These are phyloP conservation scores for Cataglyphis albicans DNA, from an alignment of 2,888 invertebrate species.

Conservation along the genomic window DNA sequence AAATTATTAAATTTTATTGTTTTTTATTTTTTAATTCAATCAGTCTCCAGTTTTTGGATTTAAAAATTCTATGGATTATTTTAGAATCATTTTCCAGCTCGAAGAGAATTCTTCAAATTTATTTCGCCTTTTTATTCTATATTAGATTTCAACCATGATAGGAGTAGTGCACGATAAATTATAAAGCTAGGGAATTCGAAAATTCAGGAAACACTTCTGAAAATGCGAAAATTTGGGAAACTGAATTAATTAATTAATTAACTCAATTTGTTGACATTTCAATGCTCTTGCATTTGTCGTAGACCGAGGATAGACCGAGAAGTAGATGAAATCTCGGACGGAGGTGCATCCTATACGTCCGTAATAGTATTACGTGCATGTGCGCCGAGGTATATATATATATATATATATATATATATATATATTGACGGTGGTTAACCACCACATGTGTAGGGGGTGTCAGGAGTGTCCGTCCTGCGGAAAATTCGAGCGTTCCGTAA, in stretches of 20 bases:
- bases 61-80: not conserved
- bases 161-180: not conserved
- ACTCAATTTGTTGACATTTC: not conserved
- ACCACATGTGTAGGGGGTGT: not conserved
- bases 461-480: slow-evolving; percentile 27
- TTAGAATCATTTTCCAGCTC: not conserved
- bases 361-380: slow-evolving; percentile 33
- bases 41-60: not conserved
- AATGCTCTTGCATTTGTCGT: not conserved
- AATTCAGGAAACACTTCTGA: not conserved
- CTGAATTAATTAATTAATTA: not conserved
- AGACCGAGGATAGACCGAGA: slow-evolving; percentile 21
- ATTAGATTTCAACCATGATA: not conserved
- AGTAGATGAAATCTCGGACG: not conserved
- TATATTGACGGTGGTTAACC: not conserved
- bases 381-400: not conserved
- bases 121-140: not conserved
- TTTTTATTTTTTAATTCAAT: not conserved
- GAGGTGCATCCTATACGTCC: slow-evolving; percentile 4
- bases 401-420: not conserved
- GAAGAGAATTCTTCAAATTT: not conserved
- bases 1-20: not conserved
- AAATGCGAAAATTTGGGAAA: not conserved
- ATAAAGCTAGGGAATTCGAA: not conserved
- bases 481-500: slow-evolving; percentile 24